phyloP scores from a whole-genome alignment of 1,140 invertebrate genomes.

The Vanessa atalanta region DNA sequence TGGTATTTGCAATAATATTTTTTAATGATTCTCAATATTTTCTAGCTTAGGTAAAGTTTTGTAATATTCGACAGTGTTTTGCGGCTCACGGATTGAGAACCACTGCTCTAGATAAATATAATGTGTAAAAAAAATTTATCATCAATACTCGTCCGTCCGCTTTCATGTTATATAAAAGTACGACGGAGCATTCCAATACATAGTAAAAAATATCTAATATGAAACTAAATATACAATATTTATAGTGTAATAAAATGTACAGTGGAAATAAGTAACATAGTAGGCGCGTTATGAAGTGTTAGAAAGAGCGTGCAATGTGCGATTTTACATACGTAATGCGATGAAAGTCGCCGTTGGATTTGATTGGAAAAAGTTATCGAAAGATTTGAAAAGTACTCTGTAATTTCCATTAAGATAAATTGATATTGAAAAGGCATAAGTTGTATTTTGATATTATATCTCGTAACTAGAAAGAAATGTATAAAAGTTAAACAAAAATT shows the following conservation, averaged over 20 bases:
- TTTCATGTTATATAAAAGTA: not conserved
- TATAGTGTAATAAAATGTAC: conserved; percentile 14
- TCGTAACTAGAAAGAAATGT: too few species aligned
- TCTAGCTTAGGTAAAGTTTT: too few species aligned
- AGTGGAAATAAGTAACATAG: conserved; percentile 9
- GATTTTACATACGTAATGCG: conserved; percentile 26
- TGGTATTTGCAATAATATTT: too few species aligned
- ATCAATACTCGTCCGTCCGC: too few species aligned
- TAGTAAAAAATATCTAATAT: too few species aligned
- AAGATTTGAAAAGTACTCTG: not conserved
- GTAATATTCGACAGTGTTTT: too few species aligned
- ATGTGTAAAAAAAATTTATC: conserved; percentile 5
- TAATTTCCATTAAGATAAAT: too few species aligned
- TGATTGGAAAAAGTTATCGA: not conserved
- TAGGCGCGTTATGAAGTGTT: conserved; percentile 26
- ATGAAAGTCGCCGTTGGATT: conserved; percentile 14
- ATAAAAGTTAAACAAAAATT: too few species aligned
- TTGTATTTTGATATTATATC: too few species aligned
- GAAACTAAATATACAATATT: not conserved
- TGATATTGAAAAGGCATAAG: too few species aligned
- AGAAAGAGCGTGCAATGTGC: conserved; percentile 30
- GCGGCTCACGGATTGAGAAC: too few species aligned
- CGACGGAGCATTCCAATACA: not conserved
- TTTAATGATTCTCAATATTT: too few species aligned
- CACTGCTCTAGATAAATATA: not conserved